Percentiles rank a stretch among this genome's conserved stretches.
These are phyloP conservation scores for Protobothrops flavoviridis DNA, from an alignment of 2,113 vertebrate genomes.

Conservation along the genomic window DNA sequence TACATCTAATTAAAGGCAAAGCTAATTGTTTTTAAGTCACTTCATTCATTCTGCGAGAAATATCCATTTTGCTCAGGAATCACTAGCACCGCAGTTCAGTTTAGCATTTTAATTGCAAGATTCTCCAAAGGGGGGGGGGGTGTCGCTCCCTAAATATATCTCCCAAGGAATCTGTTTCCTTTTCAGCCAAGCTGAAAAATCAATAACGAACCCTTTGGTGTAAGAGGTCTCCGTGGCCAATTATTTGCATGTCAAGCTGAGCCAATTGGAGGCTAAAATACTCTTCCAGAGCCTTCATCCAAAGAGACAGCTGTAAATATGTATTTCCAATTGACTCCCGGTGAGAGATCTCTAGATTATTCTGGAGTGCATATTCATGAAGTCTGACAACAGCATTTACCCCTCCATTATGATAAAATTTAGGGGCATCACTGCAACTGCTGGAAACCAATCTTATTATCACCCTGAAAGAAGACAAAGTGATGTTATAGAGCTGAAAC, in stretches of 20 bases:
- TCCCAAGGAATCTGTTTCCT: conserved; percentile 51
- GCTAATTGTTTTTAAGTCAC: conserved; percentile 39
- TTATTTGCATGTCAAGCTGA: conserved; percentile 65
- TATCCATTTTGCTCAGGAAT: conserved; percentile 36
- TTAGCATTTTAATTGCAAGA: conserved; percentile 31
- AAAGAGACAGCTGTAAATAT: conserved; percentile 48
- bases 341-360: conserved; percentile 52
- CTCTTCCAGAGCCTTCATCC: conserved; percentile 58
- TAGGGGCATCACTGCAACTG: conserved; percentile 36
- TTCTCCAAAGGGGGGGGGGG: conserved; percentile 6
- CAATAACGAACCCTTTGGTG: conserved; percentile 60
- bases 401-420: conserved; percentile 62
- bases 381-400: conserved; percentile 51
- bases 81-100: background rate
- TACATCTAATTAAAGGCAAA: conserved; percentile 51
- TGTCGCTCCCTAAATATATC: background rate
- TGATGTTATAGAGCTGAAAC: background rate
- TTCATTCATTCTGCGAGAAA: conserved; percentile 9
- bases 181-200: conserved; percentile 50
- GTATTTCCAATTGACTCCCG: conserved; percentile 51
- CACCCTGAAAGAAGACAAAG: conserved; percentile 35
- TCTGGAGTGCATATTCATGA: conserved; percentile 68
- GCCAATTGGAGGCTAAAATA: conserved; percentile 59
- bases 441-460: conserved; percentile 46
- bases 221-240: conserved; percentile 60